Evolutionary conservation across 2,888 invertebrate genomes (phyloP).

Genomic region (Thymelicus sylvestris): DNA sequence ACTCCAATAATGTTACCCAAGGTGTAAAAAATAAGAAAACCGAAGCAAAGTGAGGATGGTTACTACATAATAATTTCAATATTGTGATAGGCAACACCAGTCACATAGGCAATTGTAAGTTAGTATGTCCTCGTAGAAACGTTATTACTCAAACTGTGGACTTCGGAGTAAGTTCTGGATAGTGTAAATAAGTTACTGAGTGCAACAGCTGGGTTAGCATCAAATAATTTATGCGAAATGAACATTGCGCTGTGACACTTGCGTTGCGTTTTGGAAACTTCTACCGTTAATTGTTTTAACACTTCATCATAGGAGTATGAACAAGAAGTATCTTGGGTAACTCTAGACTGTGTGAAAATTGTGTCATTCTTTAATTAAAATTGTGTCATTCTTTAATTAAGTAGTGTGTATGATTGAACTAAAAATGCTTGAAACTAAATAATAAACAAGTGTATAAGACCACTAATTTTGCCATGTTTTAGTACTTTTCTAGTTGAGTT

Average conservation of each 20-base stretch:
- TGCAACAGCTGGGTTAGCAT: conserved; percentile 33
- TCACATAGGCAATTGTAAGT: background rate
- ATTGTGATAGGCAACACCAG: background rate
- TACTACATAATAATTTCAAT: background rate
- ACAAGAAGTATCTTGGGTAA: background rate
- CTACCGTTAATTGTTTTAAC: conserved; percentile 8
- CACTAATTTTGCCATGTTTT: too few relatives aligned
- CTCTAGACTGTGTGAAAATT: background rate
- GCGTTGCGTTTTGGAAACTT: conserved; percentile 25
- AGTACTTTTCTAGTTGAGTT: too few relatives aligned
- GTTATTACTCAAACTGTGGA: conserved; percentile 30
- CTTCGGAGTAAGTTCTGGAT: conserved; percentile 24
- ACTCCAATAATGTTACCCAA: too few relatives aligned
- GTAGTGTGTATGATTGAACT: too few relatives aligned
- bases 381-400: too few relatives aligned
- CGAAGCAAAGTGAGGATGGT: too few relatives aligned
- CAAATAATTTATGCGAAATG: conserved; percentile 35
- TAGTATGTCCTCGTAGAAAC: conserved; percentile 15
- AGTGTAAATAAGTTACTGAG: conserved; percentile 32
- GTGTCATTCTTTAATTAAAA: too few relatives aligned
- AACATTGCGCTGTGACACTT: conserved; percentile 28
- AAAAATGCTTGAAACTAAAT: too few relatives aligned
- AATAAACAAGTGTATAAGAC: too few relatives aligned
- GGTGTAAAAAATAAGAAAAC: too few relatives aligned
- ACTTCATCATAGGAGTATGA: background rate